phyloP scores from a whole-genome alignment of 1,140 invertebrate genomes.

The Calliphora vicina region DNA sequence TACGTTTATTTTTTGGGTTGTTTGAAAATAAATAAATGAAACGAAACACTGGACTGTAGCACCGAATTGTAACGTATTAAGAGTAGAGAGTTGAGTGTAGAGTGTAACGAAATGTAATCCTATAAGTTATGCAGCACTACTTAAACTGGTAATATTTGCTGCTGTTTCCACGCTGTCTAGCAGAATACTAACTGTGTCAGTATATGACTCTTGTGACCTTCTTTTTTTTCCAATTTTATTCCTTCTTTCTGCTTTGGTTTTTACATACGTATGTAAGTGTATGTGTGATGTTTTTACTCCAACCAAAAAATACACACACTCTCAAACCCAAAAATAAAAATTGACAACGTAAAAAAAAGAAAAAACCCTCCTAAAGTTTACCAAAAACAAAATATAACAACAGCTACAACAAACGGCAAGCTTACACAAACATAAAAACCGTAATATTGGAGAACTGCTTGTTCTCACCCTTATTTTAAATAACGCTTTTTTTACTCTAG shows the following conservation, averaged over 20 bases:
- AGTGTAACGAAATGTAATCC: conserved; percentile 10
- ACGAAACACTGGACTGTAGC: background rate
- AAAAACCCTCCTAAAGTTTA: background rate
- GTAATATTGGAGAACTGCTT: background rate
- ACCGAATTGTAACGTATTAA: background rate
- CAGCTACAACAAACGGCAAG: conserved; percentile 22
- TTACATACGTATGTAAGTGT: background rate
- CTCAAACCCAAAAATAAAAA: background rate
- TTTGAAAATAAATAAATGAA: background rate
- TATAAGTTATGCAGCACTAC: conserved; percentile 24
- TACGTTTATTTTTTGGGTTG: background rate
- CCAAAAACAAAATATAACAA: background rate
- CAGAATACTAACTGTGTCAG: conserved; percentile 31
- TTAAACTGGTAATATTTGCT: conserved; percentile 29
- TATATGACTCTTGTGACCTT: conserved; percentile 34
- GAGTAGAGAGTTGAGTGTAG: background rate
- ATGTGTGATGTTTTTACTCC: background rate
- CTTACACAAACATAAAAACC: conserved; percentile 24
- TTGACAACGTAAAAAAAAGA: background rate
- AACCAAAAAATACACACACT: background rate
- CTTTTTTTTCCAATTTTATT: background rate
- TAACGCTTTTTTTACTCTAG: background rate
- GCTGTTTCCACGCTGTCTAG: conserved; percentile 30
- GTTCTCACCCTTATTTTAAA: conserved; percentile 27
- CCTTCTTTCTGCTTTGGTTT: background rate